Evolutionary conservation across 2,113 vertebrate genomes (phyloP).

Genomic region (Syngnathus typhle): DNA sequence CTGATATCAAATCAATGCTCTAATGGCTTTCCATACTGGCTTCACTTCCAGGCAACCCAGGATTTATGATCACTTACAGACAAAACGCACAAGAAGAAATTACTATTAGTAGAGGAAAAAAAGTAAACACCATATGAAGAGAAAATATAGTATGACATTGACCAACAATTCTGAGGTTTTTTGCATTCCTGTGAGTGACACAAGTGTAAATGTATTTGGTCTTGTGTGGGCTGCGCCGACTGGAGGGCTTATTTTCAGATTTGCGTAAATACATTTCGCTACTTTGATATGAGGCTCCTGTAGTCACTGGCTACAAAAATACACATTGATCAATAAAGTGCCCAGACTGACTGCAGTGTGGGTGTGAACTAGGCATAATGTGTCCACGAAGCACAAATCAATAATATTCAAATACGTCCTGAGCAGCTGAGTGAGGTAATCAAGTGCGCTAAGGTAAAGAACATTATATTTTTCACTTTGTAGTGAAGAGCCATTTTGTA

Average conservation of each 20-base stretch:
- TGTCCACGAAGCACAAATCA: no score
- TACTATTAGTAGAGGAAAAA: not conserved
- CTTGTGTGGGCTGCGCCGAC: not conserved
- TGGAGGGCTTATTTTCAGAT: not conserved
- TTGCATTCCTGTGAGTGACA: conserved; percentile 6
- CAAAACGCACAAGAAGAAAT: not conserved
- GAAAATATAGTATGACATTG: not conserved
- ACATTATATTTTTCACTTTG: no score
- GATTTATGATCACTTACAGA: not conserved
- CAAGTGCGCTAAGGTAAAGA: not conserved
- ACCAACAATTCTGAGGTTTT: not conserved
- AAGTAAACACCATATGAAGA: not conserved
- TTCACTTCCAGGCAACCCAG: not conserved
- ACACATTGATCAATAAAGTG: not conserved
- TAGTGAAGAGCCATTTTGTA: no score
- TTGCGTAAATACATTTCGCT: not conserved
- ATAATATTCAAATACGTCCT: no score
- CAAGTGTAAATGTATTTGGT: not conserved
- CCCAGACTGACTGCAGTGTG: not conserved
- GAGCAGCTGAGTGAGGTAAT: not conserved
- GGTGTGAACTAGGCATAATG: no score
- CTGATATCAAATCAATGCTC: not conserved
- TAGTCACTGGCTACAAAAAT: not conserved
- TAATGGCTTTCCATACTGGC: not conserved
- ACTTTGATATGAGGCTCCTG: not conserved